Evolutionary conservation across 2,888 invertebrate species (phyloP), one percentile per base, ranked within the genome.

Genomic region (Apodemia hepburni): DNA sequence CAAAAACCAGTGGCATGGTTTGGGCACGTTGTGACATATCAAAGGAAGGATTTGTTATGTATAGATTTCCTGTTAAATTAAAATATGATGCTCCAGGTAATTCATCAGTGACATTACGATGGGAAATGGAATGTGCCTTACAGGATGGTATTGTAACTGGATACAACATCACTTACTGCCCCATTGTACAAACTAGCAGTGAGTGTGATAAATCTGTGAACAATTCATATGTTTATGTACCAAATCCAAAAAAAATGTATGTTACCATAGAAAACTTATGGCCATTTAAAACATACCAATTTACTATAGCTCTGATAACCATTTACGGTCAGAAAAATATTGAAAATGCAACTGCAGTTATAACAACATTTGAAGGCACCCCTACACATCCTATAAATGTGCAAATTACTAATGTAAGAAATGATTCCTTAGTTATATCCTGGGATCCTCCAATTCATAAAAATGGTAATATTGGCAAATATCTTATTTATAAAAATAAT

Each of bases 121-220:
- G 97, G 97, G 94, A 93, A 65, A 92, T 97, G 69, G 95, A 95
- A 66, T 97, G 97, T 78, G 93, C 95, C 0, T 94, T 96, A 73
- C 92, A 94, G 68, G 93, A 95, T 61, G 95, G 95, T 6, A 73
- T 69, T 62, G 93, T 97, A 22, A 93, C 92, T 66, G 97, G 96
- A 18, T 97, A 95, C 79, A 93, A 93, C 61, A 93, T 97, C 62
- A 94, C 93, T 61, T 97, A 96, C 75, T 97, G 97, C 73, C 94
- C 94, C 61, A 86, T 91, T 35, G 84, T 92, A 29, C 89, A 92
- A 4, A 89, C 92, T 35, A 89, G 92, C 67, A 84, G 82, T 65
- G 82, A 83, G 35, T 95, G 95, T 82, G 93, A 92, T 73, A 92
- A 90, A 60, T 78, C 85, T 49, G 79, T 77, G 68, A 74, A 76